A percentile compares a stretch with the other conserved stretches of the same genome.
Conservation (phyloP, 1,140 invertebrate species). For the Aradophagus sp. region DNA sequence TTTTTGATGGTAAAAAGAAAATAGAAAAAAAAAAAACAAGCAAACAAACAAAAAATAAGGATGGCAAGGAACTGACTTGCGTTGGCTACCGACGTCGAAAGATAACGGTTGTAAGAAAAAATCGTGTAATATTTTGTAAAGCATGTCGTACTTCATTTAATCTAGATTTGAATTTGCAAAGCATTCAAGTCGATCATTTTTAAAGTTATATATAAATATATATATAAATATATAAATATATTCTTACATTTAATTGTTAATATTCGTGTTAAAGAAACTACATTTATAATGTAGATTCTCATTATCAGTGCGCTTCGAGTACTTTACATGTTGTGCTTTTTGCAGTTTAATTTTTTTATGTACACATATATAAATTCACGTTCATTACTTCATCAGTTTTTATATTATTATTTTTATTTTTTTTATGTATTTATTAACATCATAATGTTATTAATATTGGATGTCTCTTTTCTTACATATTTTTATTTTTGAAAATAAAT, state of each 20-base stretch:
- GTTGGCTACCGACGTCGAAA: conserved; percentile 49
- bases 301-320: conserved; percentile 51
- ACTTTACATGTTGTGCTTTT: conserved; percentile 50
- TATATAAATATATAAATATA: conserved; percentile 52
- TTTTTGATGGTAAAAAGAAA: conserved; percentile 22
- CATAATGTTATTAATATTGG: too few species aligned
- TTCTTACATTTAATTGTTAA: conserved; percentile 54
- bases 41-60: too few species aligned
- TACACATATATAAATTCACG: conserved; percentile 9
- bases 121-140: conserved; percentile 58
- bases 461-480: too few species aligned
- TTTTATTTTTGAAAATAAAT: conserved; percentile 5
- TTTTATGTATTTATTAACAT: conserved; percentile 5
- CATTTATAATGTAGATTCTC: conserved; percentile 41
- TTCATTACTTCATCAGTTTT: conserved; percentile 2
- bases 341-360: conserved; percentile 26
- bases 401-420: conserved; percentile 6
- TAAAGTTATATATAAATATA: conserved; percentile 53
- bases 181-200: conserved; percentile 50
- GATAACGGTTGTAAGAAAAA: conserved; percentile 55
- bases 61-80: conserved; percentile 39
- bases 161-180: conserved; percentile 52
- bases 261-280: conserved; percentile 46
- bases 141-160: conserved; percentile 56
- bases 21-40: too few species aligned